Evolutionary conservation across 2,113 vertebrate genomes (phyloP), one percentile per base, ranked within the genome.

Genomic region (Oryzias javanicus): DNA sequence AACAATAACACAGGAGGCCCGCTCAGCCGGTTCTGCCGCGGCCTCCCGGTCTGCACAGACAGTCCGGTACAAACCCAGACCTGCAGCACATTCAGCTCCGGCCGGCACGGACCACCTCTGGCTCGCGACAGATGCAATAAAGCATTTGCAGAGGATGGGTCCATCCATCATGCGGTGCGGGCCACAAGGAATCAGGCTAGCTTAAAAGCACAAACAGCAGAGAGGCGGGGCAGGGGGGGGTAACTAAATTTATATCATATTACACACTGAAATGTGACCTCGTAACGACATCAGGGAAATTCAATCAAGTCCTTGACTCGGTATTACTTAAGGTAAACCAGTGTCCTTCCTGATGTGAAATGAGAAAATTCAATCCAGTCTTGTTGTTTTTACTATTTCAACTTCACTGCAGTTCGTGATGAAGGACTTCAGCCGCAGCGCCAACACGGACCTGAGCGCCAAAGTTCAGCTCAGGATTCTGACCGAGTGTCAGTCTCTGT

Each of bases 261-360:
- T 88, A 91, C 90, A 88, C 89, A 89, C 84, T 91, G 91, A 89
- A 91, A 91, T 90, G 89, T 91, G 90, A 92, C 90, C 88, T 82
- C 29, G 55, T 91, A 90, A 91, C 81, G 86, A 90, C 84, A 91
- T 91, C 90, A 91, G 86, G 72, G 80, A 88, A 91, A 91, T 89
- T 81, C 76, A 92, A 90, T 92, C 87, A 91, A 87, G 83, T 81
- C 84, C 78, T 88, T 87, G 82, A 89, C 83, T 90, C 82, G 57
- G 88, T 90, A 89, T 91, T 90, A 89, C 87, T 91, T 91, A 90
- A 90, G 86, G 86, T 88, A 89, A 89, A 89, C 87, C 84, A 81
- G 88, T 86, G 88, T 88, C 88, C 83, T 89, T 91, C 89, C 88
- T 89, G 72, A 86, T 88, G 81, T 62, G n/a, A 80, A 90, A 91